These are phyloP conservation scores for Nomada lathburiana DNA, from an alignment of 2,888 invertebrate species.

Conservation along the genomic window DNA sequence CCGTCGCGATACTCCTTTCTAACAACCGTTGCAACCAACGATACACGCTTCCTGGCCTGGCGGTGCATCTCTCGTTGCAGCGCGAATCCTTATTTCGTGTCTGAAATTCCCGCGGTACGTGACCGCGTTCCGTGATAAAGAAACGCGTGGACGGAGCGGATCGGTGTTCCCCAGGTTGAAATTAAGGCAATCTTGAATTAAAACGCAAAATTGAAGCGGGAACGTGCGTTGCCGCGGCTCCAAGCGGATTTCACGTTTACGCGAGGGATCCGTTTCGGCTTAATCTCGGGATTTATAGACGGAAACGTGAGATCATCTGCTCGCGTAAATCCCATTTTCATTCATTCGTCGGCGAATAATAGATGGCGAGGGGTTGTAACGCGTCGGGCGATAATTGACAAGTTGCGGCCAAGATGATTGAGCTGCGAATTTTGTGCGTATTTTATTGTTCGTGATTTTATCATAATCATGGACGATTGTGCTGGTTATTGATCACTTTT, in stretches of 20 bases:
- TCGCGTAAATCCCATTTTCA: not conserved
- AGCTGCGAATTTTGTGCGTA: not conserved
- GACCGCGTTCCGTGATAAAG: slow-evolving; percentile 25
- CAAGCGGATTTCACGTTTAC: slow-evolving; percentile 16
- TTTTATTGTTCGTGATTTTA: not conserved
- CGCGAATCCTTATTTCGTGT: not conserved
- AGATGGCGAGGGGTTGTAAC: not conserved
- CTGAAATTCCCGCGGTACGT: slow-evolving; percentile 20
- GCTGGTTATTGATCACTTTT: not conserved
- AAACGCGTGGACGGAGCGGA: slow-evolving; percentile 1
- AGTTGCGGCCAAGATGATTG: not conserved
- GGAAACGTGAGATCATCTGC: not conserved
- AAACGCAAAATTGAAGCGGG: slow-evolving; percentile 27
- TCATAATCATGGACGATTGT: not conserved
- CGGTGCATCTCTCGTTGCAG: no score
- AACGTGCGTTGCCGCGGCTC: not conserved
- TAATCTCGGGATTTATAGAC: not conserved
- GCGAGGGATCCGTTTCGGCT: slow-evolving; percentile 10
- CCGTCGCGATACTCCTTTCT: not conserved
- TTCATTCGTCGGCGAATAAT: not conserved
- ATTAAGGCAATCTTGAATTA: slow-evolving; percentile 39
- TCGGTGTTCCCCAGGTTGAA: slow-evolving; percentile 16
- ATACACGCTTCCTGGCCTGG: no score
- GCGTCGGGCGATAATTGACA: not conserved
- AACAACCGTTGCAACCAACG: no score